Conservation (phyloP, 92 coral and sea anemone species). For the Paramuricea clavata region DNA sequence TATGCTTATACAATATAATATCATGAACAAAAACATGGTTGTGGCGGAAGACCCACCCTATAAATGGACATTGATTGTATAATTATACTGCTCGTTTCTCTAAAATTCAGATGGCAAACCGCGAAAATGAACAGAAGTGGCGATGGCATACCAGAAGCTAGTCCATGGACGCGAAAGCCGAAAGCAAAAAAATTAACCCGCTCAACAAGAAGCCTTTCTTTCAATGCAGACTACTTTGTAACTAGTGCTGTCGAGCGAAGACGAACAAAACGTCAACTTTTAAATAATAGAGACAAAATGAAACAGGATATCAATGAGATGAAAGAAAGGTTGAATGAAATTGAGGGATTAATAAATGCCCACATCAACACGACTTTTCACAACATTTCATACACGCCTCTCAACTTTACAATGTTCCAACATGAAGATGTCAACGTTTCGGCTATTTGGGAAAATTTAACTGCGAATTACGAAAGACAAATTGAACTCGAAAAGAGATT, state of each 20-base stretch:
- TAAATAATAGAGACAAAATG: no score
- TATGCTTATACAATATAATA: no score
- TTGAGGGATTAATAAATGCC: neutral
- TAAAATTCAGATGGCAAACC: conserved; percentile 27
- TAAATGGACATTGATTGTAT: neutral
- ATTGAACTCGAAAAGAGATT: neutral
- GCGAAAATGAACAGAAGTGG: conserved; percentile 18
- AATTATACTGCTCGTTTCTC: neutral
- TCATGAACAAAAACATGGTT: no score
- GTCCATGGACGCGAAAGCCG: neutral
- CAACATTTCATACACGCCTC: neutral
- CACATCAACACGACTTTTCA: conserved; percentile 3
- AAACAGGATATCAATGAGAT: neutral
- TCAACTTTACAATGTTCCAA: neutral
- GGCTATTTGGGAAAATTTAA: neutral
- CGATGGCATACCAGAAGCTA: neutral
- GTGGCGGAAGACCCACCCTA: no score
- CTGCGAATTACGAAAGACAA: neutral
- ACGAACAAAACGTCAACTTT: neutral
- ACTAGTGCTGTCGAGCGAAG: neutral
- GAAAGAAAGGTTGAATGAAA: neutral
- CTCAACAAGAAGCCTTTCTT: neutral
- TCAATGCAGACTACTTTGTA: neutral
- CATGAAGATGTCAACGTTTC: neutral
- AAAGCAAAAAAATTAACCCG: neutral